Conservation (phyloP, 2,888 invertebrate genomes). For the Oligia strigilis region DNA sequence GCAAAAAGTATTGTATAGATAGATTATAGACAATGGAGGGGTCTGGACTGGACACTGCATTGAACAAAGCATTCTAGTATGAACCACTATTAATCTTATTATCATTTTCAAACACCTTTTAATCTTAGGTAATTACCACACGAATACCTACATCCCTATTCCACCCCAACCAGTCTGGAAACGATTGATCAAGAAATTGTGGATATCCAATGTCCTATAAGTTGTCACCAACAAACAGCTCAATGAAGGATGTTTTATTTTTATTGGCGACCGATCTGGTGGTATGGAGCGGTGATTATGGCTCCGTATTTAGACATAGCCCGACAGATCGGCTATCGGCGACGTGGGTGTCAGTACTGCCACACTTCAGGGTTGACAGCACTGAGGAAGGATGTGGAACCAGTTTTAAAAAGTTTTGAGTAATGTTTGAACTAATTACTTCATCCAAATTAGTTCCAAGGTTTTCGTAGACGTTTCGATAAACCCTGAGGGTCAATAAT, state of each 20-base stretch:
- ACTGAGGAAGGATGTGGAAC: not conserved
- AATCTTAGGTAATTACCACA: not conserved
- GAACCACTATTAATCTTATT: not conserved
- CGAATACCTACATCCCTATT: not conserved
- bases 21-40: not conserved
- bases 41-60: not conserved
- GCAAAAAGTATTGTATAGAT: not conserved
- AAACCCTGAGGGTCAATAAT: not conserved
- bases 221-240: constrained; percentile 24
- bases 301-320: constrained; percentile 62
- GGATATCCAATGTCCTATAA: constrained; percentile 16
- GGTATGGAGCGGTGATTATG: constrained; percentile 15
- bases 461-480: not conserved
- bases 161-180: constrained; percentile 6
- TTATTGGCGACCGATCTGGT: constrained; percentile 42
- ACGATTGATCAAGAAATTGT: constrained; percentile 33
- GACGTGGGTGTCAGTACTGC: constrained; percentile 65
- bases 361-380: constrained; percentile 57
- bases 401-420: not conserved
- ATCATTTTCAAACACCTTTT: not conserved
- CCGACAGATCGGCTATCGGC: constrained; percentile 55
- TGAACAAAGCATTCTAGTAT: not conserved
- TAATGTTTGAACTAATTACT: not conserved
- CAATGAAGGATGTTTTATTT: constrained; percentile 57
- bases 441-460: not conserved